Percentiles rank a stretch among this genome's conserved stretches.
These are phyloP conservation scores for Macquaria australasica DNA, from an alignment of 2,113 vertebrate genomes.

Conservation along the genomic window DNA sequence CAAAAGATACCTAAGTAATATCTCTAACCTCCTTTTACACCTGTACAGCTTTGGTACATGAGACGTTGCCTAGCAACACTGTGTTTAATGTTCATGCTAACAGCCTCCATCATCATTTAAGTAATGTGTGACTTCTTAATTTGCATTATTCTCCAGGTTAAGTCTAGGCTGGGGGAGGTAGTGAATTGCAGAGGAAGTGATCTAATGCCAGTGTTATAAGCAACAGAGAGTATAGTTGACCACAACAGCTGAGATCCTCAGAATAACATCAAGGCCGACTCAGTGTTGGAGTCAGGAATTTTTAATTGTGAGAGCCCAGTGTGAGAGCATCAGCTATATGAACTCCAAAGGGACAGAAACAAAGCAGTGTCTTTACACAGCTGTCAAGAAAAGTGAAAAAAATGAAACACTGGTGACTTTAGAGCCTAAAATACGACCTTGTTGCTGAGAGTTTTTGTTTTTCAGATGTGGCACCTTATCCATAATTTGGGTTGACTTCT, in stretches of 20 bases:
- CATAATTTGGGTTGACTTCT: slow-evolving; percentile 51
- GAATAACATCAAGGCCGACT: not conserved
- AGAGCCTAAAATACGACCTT: not conserved
- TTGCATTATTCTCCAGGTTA: not conserved
- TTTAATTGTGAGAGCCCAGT: not conserved
- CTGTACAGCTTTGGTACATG: not conserved
- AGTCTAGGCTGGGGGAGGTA: not conserved
- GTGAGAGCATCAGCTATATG: too few species aligned
- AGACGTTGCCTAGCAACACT: not conserved
- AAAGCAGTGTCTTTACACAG: not conserved
- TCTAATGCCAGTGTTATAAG: too few species aligned
- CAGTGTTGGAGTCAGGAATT: not conserved
- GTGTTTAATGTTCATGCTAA: not conserved
- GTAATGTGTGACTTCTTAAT: not conserved
- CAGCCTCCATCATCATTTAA: not conserved
- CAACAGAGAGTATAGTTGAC: not conserved
- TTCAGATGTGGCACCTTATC: slow-evolving; percentile 28
- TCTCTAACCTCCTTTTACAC: not conserved
- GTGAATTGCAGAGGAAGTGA: not conserved
- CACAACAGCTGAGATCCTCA: not conserved
- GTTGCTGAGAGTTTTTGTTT: slow-evolving; percentile 40
- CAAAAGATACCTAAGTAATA: not conserved
- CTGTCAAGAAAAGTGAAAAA: slow-evolving; percentile 8
- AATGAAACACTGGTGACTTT: not conserved
- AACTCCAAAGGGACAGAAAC: not conserved